A percentile compares a stretch with the other conserved stretches of the same genome.
phyloP scores from a whole-genome alignment of 1,140 invertebrate genomes.

The Diplogasteroides magnus region DNA sequence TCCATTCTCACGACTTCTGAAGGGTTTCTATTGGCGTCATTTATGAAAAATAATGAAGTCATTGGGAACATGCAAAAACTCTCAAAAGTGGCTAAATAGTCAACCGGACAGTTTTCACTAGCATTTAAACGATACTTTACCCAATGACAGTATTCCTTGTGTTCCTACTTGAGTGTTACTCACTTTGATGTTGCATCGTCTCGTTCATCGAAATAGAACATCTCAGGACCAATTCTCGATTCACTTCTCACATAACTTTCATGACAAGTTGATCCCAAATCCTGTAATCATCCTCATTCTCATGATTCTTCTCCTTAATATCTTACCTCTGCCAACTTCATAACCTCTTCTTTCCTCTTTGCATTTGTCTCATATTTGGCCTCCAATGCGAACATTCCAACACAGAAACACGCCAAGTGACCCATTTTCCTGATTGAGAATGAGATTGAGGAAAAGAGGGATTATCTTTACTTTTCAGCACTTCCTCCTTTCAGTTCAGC shows the following conservation, averaged over 20 bases:
- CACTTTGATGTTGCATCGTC: conserved; percentile 35
- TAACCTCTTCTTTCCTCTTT: conserved; percentile 66
- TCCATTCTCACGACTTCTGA: conserved; percentile 57
- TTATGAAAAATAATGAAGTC: too few species aligned
- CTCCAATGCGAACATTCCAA: conserved; percentile 86
- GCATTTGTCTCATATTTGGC: conserved; percentile 69
- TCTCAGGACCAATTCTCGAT: conserved; percentile 43
- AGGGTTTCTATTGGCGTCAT: conserved; percentile 1
- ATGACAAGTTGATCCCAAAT: conserved; percentile 90
- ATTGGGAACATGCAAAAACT: too few species aligned
- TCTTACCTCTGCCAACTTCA: conserved; percentile 71
- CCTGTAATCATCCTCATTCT: too few species aligned
- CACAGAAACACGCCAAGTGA: conserved; percentile 89
- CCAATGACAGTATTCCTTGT: too few species aligned
- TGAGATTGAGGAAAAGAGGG: background rate
- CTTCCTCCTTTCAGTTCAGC: conserved; percentile 86
- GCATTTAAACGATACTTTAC: too few species aligned
- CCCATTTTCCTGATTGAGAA: conserved; percentile 75
- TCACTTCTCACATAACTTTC: conserved; percentile 77
- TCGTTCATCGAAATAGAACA: conserved; percentile 40
- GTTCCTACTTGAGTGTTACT: background rate
- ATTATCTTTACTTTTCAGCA: conserved; percentile 66
- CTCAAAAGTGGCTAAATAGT: too few species aligned
- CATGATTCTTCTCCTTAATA: too few species aligned
- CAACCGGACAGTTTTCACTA: too few species aligned